Evolutionary conservation across 2,113 vertebrate species (phyloP).

Genomic region (Thamnophis sirtalis): DNA sequence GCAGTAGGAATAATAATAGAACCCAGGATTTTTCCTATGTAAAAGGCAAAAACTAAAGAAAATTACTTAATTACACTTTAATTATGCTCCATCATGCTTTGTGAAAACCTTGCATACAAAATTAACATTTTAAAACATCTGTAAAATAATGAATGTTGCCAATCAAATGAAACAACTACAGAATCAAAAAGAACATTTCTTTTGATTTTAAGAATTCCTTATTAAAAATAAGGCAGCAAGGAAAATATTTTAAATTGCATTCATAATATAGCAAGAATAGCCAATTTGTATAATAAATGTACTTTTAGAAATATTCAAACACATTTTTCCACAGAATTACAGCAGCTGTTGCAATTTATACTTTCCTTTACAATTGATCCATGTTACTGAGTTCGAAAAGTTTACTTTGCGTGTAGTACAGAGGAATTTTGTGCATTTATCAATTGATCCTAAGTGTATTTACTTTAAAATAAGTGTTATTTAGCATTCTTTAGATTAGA

Average conservation of each 20-base stretch:
- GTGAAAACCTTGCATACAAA: background rate
- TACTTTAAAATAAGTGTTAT: background rate
- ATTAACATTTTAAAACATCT: background rate
- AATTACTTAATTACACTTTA: background rate
- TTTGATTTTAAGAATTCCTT: background rate
- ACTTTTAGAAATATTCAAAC: background rate
- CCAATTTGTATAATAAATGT: background rate
- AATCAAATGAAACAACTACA: background rate
- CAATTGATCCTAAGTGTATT: background rate
- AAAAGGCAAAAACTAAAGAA: constrained; percentile 8
- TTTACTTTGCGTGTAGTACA: background rate
- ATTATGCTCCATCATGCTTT: constrained; percentile 1
- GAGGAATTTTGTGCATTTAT: background rate
- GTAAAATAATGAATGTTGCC: background rate
- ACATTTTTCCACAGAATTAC: background rate
- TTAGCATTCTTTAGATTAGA: background rate
- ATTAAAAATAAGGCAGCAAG: background rate
- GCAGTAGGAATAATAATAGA: background rate
- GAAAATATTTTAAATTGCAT: background rate
- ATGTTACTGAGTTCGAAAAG: background rate
- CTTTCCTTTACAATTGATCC: background rate
- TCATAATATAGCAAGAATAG: background rate
- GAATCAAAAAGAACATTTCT: background rate
- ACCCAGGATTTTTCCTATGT: background rate
- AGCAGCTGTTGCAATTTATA: no score